Base-by-base conservation (phyloP, 2,797 vertebrate genomes). In the Corythornis leucogaster region DNA sequence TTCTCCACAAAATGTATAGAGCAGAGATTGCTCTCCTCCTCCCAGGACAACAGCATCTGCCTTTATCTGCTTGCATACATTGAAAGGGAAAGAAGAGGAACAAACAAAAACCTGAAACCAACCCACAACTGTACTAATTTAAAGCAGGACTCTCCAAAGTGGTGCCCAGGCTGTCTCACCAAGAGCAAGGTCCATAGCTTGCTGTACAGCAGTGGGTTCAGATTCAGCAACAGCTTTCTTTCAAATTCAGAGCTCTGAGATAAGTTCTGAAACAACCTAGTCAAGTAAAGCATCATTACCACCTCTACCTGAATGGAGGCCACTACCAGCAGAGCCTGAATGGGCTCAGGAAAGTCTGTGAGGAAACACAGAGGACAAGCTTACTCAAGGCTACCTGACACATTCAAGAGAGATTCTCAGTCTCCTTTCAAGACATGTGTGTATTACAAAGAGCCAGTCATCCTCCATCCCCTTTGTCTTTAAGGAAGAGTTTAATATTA, bases 121-220 rank as follows among this genome's bases (percentile, higher is more conserved):
- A 24, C 4, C 8, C 51, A 26, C n/a, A 78, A 45, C 25, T 43
- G 21, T 51, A 17, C 28, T 28, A 8, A 24, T 13, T 7, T 31
- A 33, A 55, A 7, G 15, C 11, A 33, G 16, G n/a, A 8, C 25
- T 80, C 54, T 38, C 30, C 26, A 12, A 51, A 75, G 43, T 3
- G 7, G 22, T 4, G 10, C 6, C n/a, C 43, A 6, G 1, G 40
- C n/a, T n/a, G 3, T 26, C 40, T 43, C 53, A 30, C 53, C 19
- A n/a, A 20, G 26, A 54, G 21, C 9, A 17, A 57, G 25, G 64
- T 19, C 40, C 51, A 2, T 0, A 21, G 40, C 2, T 1, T 4
- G 20, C 19, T 38, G 18, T 13, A 14, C 33, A 28, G 50, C 19
- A 5, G 22, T 1, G 2, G 17, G 24, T 38, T 28, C 45, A 79